Evolutionary conservation across 2,113 vertebrate species (phyloP), one percentile per base, ranked within the genome.

Genomic region (Eira barbara): DNA sequence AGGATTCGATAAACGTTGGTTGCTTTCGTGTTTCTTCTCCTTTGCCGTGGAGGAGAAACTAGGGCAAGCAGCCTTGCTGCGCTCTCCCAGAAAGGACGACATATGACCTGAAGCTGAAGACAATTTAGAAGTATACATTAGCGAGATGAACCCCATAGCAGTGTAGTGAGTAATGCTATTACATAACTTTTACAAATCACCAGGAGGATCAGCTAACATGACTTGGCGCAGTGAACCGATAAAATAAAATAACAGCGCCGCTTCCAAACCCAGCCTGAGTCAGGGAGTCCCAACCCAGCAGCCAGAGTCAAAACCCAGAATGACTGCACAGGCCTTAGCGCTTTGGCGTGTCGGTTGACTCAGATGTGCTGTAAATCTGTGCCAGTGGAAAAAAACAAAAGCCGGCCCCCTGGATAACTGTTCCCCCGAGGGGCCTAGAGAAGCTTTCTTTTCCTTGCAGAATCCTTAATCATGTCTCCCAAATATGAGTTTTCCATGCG

Each of bases 151-250:
- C 65, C 79, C 49, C 96, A 65, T 82, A 91, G 93, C 93, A 59
- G 52, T 14, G 36, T 0, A 36, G 61, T 96, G 97, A 97, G 94
- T 93, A 87, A 98, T 59, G 29, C 93, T 83, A 61, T 98, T 97
- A 97, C 55, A 90, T 97, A 98, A 98, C 93, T 71, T 74, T 23
- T 39, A 49, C 93, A 95, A n/a, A 93, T 96, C 73, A 42, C 96
- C 94, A 78, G 71, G 69, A 79, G 52, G 97, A 97, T 94, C 96
- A 76, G 95, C 90, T 96, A 95, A 81, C 95, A 39, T 47, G 93
- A 84, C 67, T 98, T 98, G 97, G 97, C 97, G 27, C 47, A 67
- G 57, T 1, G 10, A 91, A n/a, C 29, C 14, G 27, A 49, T 91
- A 69, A 96, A 79, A 92, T 2, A 4, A 6, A 31, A 95, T 94